Base-by-base conservation (phyloP, 2,797 vertebrate species). In the Melopsittacus undulatus region DNA sequence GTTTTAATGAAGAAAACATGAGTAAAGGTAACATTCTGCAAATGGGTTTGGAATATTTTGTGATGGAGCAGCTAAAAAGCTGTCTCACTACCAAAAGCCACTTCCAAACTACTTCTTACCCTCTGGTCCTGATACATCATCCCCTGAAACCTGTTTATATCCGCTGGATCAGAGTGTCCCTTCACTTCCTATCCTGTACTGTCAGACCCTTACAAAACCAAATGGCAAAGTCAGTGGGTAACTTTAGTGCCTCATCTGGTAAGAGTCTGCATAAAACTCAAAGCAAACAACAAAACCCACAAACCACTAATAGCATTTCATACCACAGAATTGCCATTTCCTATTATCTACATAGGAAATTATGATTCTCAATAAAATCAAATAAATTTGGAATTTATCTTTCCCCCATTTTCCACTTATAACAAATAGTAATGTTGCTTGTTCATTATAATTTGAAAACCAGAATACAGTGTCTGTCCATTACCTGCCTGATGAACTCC, bases 401-500 rank as follows among this genome's bases (percentile, higher is more conserved):
- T 82, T 72, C 32, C 80, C 79, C 52, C 49, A 18, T 45, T 89
- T 86, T 87, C 23, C 29, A 52, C 43, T 73, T 95, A n/a, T 62
- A 90, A 79, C 36, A 90, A 79, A 88, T 13, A 93, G 59, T 90
- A 93, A 73, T 86, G 61, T 59, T 3, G 0, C 86, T 91, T 92
- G 19, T 66, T 94, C 23, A n/a, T 90, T 90, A 62, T 66, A 90
- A 91, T 75, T 30, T 61, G 82, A 75, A 80, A 90, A 92, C 24
- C 64, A 75, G 52, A 76, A 88, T 73, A 72, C 32, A 59, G 11
- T 79, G 63, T 61, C 70, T 83, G 68, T 64, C 93, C 78, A 52
- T 89, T 96, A 89, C 84, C 83, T 78, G 81, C 61, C 29, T 57
- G 74, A 96, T 89, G 96, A 97, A 92, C 34, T 83, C 48, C 61